These are phyloP conservation scores for Argyra leucocephala DNA, from an alignment of 2,888 invertebrate species.

Conservation along the genomic window DNA sequence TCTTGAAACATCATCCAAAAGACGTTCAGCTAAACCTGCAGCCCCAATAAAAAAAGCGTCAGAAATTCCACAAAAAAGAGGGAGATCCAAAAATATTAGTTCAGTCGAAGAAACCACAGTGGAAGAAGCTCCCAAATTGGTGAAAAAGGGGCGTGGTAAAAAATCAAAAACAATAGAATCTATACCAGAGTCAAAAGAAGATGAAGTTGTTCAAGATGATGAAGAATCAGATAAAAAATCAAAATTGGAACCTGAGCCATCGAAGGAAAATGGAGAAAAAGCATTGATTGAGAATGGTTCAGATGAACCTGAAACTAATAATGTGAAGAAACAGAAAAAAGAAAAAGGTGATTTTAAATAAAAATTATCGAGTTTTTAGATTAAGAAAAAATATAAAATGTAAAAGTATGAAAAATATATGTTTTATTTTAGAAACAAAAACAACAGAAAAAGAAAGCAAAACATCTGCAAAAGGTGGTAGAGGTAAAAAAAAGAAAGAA, in stretches of 20 bases:
- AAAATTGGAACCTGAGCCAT: background rate
- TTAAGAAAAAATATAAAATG: background rate
- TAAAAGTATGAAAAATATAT: background rate
- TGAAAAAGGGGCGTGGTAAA: background rate
- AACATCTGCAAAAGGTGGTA: background rate
- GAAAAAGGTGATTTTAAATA: no score
- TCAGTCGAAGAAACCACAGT: background rate
- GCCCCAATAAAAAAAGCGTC: background rate
- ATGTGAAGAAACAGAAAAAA: no score
- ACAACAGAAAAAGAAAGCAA: background rate
- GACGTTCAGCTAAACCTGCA: background rate
- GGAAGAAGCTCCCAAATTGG: no score
- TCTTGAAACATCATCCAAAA: background rate
- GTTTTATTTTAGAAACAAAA: background rate
- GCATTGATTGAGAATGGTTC: background rate
- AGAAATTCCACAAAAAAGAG: background rate
- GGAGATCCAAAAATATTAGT: background rate
- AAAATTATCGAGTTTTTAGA: no score
- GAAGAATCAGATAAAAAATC: background rate
- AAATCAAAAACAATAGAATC: background rate
- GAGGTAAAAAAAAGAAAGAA: background rate
- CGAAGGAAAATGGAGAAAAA: conserved; percentile 18
- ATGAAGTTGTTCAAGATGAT: background rate
- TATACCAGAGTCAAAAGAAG: background rate
- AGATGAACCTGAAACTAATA: background rate